A percentile compares a stretch with the other conserved stretches of the same genome.
Conservation (phyloP, 1,140 invertebrate species). For the Pseudoatta argentina region DNA sequence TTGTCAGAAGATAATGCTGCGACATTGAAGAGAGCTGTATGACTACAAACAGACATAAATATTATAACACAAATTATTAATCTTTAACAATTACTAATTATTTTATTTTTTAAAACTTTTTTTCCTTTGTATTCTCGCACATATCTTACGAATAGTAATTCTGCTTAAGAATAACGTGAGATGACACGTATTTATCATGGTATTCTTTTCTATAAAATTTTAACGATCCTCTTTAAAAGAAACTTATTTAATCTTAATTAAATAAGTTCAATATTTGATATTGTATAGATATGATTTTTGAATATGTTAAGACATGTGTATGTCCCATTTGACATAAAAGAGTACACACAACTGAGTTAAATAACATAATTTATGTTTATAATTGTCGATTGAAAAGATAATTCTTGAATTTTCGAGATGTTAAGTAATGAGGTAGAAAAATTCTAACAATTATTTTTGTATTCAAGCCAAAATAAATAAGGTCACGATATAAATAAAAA, state of each 20-base stretch:
- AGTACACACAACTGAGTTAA: background rate
- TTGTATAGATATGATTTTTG: background rate
- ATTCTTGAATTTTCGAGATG: background rate
- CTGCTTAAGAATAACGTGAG: background rate
- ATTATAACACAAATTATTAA: conserved; percentile 35
- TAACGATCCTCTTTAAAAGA: background rate
- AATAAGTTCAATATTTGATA: background rate
- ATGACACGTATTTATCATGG: background rate
- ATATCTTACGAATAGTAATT: background rate
- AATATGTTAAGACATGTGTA: background rate
- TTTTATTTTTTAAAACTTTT: background rate
- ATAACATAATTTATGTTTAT: background rate
- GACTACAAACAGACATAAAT: conserved; percentile 67
- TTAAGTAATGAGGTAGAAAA: background rate
- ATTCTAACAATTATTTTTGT: background rate
- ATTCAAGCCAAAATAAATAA: background rate
- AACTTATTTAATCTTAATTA: background rate
- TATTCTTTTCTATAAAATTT: background rate
- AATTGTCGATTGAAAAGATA: background rate
- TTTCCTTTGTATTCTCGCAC: background rate
- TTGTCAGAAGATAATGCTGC: conserved; percentile 69
- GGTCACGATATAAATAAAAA: background rate
- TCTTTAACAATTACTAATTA: background rate
- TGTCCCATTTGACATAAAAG: background rate
- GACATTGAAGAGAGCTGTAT: conserved; percentile 75